Base-by-base conservation (phyloP, 2,113 vertebrate genomes). In the Chaetura pelagica region DNA sequence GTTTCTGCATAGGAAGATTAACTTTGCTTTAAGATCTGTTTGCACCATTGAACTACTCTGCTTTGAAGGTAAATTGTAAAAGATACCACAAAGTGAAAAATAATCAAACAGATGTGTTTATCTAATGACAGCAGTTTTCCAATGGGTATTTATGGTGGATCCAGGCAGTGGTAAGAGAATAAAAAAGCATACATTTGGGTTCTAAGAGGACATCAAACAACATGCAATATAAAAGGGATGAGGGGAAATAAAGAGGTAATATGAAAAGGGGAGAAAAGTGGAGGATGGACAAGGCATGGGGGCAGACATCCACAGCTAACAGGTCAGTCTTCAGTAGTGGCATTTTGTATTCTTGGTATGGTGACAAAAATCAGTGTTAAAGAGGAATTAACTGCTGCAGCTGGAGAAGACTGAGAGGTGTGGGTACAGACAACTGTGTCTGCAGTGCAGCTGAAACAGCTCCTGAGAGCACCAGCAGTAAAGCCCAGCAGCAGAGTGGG, bases 1-100 rank as follows among this genome's bases (percentile, higher is more conserved):
- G 44, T 40, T 85, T 34, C 76, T 27, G 15, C 4, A 61, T 1
- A 52, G 80, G 10, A 58, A 78, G 79, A 86, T 93, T 59, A 93
- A 75, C 24, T 66, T 10, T 27, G 49, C 81, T 72, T 32, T 12
- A 4, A 18, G 81, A 69, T 63, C 20, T 51, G 24, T 87, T 68
- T 73, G 66, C 26, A 27, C 64, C 48, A 0, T 1, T n/a, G n/a
- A 76, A n/a, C 10, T 35, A 9, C 2, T 85, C 4, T 29, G 64
- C 89, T 94, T 84, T 91, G 87, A 93, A 95, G 84, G 61, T 4
- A 10, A 84, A 83, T 12, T 14, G 44, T 30, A 58, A 24, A 38
- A 79, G 67, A 42, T 40, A 16, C 66, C 87, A 57, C 5, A 55
- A 61, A 87, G 75, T 17, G 75, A 73, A 73, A 35, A 66, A 90